phyloP scores from a whole-genome alignment of 2,113 vertebrate species.

The Cathartes aura region DNA sequence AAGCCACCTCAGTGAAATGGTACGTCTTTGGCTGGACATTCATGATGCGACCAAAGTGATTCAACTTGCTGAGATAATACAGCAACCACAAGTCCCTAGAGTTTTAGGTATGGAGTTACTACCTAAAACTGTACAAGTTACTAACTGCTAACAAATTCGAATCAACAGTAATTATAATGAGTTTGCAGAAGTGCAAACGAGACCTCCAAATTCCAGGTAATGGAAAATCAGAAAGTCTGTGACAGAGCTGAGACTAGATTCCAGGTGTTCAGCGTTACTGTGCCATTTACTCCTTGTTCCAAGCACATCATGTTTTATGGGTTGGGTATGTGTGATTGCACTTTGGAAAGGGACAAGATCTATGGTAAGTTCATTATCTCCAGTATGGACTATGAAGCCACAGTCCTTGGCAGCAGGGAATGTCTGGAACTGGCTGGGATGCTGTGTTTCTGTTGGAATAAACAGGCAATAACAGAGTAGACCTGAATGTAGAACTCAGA shows the following conservation, averaged over 20 bases:
- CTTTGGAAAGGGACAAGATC: background rate
- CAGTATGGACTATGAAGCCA: background rate
- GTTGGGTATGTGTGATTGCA: background rate
- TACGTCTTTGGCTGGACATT: background rate
- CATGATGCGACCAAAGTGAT: background rate
- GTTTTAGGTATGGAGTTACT: background rate
- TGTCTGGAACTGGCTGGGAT: background rate
- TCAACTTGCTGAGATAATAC: background rate
- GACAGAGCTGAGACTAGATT: background rate
- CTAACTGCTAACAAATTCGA: background rate
- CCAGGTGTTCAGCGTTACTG: background rate
- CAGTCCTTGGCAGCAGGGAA: background rate
- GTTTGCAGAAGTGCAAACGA: background rate
- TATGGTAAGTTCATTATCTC: background rate
- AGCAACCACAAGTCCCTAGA: background rate
- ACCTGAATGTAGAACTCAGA: background rate
- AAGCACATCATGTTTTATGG: background rate
- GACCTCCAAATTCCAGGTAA: background rate
- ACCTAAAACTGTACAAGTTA: background rate
- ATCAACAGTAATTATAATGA: background rate
- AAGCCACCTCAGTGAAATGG: background rate
- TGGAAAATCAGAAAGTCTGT: background rate
- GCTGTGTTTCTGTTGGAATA: background rate
- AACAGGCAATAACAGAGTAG: background rate
- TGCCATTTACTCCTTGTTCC: background rate